Conservation (phyloP, 2,888 invertebrate genomes). For the Thysanoteuthis rhombus region DNA sequence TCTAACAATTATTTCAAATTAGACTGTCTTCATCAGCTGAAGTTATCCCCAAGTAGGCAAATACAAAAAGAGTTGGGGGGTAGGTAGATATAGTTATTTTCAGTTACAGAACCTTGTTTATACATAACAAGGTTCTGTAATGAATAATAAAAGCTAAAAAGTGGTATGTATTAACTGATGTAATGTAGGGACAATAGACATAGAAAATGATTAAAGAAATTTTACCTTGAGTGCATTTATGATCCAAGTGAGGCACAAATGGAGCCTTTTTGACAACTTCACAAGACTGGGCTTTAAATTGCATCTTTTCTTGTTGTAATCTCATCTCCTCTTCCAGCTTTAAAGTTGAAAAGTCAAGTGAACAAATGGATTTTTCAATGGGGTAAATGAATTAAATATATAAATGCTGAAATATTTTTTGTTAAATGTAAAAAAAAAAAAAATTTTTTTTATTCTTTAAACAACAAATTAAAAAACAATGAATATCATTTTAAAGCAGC, state of each 20-base stretch:
- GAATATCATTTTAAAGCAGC: too few species aligned
- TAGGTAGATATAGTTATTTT: neutral
- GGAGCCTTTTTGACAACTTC: conserved; percentile 75
- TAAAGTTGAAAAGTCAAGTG: neutral
- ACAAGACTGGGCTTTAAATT: conserved; percentile 76
- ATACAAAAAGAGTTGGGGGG: neutral
- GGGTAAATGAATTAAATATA: neutral
- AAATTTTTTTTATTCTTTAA: too few species aligned
- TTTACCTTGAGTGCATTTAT: conserved; percentile 67
- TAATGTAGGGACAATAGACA: neutral
- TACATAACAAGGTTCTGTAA: neutral
- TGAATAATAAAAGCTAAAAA: neutral
- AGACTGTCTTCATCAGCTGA: neutral
- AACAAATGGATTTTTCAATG: neutral
- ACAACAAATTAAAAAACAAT: too few species aligned
- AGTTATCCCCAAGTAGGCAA: neutral
- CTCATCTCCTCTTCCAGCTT: conserved; percentile 68
- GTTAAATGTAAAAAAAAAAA: too few species aligned
- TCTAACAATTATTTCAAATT: neutral
- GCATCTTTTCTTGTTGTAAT: conserved; percentile 51
- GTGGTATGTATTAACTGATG: neutral
- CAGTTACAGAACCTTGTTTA: neutral
- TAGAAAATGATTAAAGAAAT: neutral
- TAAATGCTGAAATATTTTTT: neutral
- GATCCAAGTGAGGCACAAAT: conserved; percentile 74